A percentile compares a stretch with the other conserved stretches of the same genome.
Evolutionary conservation across 2,888 invertebrate genomes (phyloP).

Genomic region (Ormyrus thymus): DNA sequence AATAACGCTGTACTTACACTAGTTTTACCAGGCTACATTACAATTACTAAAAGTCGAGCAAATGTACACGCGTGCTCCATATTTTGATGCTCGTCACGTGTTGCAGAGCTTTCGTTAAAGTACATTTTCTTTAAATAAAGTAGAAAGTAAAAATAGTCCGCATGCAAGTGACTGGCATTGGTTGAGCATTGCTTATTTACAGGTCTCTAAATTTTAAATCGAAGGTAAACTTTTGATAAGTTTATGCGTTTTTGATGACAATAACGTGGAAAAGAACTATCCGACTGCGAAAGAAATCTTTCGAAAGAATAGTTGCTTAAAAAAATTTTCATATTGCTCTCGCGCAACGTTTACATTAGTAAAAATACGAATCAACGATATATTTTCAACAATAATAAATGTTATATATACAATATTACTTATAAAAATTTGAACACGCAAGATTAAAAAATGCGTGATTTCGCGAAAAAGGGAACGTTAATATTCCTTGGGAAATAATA

Average conservation of each 20-base stretch:
- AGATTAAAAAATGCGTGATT: slow-evolving; percentile 31
- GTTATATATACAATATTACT: slow-evolving; percentile 48
- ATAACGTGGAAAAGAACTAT: slow-evolving; percentile 20
- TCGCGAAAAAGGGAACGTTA: background rate
- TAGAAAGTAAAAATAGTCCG: slow-evolving; percentile 33
- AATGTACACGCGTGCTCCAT: slow-evolving; percentile 61
- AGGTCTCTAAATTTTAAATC: slow-evolving; percentile 50
- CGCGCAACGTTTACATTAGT: slow-evolving; percentile 26
- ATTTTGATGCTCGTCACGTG: slow-evolving; percentile 57
- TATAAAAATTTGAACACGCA: slow-evolving; percentile 9
- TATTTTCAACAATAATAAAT: slow-evolving; percentile 53
- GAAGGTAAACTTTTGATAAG: slow-evolving; percentile 29
- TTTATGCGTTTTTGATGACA: slow-evolving; percentile 20
- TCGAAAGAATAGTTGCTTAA: slow-evolving; percentile 16
- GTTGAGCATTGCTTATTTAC: slow-evolving; percentile 62
- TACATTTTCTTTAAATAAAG: slow-evolving; percentile 6
- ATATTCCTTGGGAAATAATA: background rate
- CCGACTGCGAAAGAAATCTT: slow-evolving; percentile 20
- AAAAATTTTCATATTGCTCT: slow-evolving; percentile 30
- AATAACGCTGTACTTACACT: slow-evolving; percentile 56
- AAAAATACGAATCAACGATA: slow-evolving; percentile 45
- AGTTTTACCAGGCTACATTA: slow-evolving; percentile 46
- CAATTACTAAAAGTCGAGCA: slow-evolving; percentile 56
- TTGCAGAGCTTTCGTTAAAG: slow-evolving; percentile 35
- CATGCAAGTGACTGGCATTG: slow-evolving; percentile 58